Evolutionary conservation across 2,888 invertebrate genomes (phyloP), one percentile per base, ranked within the genome.

Genomic region (Aleiodes alternator): DNA sequence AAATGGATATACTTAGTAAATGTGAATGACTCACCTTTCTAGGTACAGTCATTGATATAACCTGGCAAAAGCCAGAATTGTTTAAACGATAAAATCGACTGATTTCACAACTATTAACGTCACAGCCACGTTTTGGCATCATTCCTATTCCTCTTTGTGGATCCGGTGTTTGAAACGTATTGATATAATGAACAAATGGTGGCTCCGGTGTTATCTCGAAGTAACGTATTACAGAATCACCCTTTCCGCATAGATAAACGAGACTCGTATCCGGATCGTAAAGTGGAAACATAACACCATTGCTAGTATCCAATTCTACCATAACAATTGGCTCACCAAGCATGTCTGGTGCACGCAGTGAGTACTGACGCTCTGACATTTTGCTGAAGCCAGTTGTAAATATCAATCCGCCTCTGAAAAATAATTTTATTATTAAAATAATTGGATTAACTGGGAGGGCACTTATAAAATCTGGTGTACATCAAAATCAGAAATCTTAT

Each of bases 101-200:
- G 83, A 99, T 97, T 92, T 99, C 99, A 90, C 98, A 98, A 80
- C 95, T 94, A 80, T 94, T 95, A 72, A 98, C 96, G 91, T 98
- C 98, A 90, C 97, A 96, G 79, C 98, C 98, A 84, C 98, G 93
- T 91, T 99, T 99, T 81, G 98, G 98, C 98, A 99, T 98, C 94
- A 97, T 95, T 79, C 97, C 97, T 90, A 97, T 96, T 87, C 98
- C 98, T 91, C 98, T 93, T 90, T 99, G 98, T 70, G 99, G 98
- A 90, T 97, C 97, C n/a, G 97, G 96, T 50, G 98, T 97, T 92
- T 97, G 97, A 92, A 96, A 98, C 84, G 97, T 98, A 91, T 96
- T 98, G 88, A 99, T 97, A 90, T 97, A 98, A 90, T 98, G 97
- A 77, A 98, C 96, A 90, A 97, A 98, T 0, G 98, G 98, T 4